These are phyloP conservation scores for Melanogrammus aeglefinus DNA, from an alignment of 2,797 vertebrate genomes.

Conservation along the genomic window DNA sequence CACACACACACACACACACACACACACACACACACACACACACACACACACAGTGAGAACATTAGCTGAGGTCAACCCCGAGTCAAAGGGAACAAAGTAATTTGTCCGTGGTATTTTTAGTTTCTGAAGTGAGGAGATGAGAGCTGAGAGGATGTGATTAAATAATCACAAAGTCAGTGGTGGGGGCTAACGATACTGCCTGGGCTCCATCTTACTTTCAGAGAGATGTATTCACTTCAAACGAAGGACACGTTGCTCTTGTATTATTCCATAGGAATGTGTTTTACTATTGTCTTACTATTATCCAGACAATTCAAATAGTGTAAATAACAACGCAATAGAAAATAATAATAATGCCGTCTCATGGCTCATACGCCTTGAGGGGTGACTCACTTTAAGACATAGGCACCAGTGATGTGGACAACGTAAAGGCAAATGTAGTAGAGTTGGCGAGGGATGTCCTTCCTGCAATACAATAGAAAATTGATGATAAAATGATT, in stretches of 20 bases:
- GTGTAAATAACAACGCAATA: constrained; percentile 1
- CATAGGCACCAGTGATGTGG: constrained; percentile 83
- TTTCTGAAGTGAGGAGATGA: constrained; percentile 6
- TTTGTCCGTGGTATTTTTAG: not conserved
- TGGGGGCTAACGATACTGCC: not conserved
- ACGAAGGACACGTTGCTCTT: not conserved
- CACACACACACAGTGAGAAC: not conserved
- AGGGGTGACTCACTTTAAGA: constrained; percentile 79
- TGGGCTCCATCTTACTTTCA: not conserved
- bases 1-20: not conserved
- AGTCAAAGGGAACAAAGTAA: not conserved
- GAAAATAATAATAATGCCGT: not conserved
- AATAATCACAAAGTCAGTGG: not conserved
- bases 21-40: constrained; percentile 5
- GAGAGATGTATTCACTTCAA: not conserved
- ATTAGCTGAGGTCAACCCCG: constrained; percentile 1
- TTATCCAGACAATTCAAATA: not conserved
- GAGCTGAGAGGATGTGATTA: not conserved
- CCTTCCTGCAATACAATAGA: constrained; percentile 72
- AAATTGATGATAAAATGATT: not conserved
- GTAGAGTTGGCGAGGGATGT: constrained; percentile 84
- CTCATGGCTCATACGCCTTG: not conserved
- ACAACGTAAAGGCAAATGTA: constrained; percentile 85
- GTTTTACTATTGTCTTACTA: not conserved
- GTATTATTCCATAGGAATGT: not conserved